Percentiles rank a stretch among this genome's conserved stretches.
Conservation (phyloP, 2,888 invertebrate species). For the Drosophila seclusa region DNA sequence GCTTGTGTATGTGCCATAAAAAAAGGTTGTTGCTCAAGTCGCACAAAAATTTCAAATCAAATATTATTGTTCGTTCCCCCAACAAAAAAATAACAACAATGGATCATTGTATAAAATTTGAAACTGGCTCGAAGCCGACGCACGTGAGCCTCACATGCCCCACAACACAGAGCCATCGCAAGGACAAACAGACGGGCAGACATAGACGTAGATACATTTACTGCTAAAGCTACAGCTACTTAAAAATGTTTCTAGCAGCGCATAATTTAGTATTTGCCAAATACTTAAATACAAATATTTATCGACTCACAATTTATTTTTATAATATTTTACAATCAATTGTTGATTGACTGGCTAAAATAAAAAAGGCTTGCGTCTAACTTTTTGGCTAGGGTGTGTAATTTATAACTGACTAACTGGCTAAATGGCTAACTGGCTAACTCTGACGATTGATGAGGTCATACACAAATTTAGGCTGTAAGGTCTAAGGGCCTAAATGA, state of each 20-base stretch:
- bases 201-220: constrained; percentile 1
- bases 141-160: constrained; percentile 77
- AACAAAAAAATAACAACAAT: constrained; percentile 46
- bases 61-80: constrained; percentile 49
- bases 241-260: background rate
- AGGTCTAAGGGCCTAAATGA: constrained; percentile 27
- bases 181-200: constrained; percentile 57
- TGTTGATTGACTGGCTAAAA: constrained; percentile 61
- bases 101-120: constrained; percentile 55
- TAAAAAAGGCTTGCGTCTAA: constrained; percentile 19
- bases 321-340: constrained; percentile 60
- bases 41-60: constrained; percentile 67
- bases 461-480: constrained; percentile 27
- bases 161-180: constrained; percentile 31
- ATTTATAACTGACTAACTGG: constrained; percentile 15
- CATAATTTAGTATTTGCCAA: background rate
- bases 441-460: constrained; percentile 43
- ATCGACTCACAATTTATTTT: background rate
- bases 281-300: background rate
- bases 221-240: background rate
- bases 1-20: constrained; percentile 54
- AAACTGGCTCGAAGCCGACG: constrained; percentile 47
- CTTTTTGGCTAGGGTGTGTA: constrained; percentile 32
- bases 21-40: constrained; percentile 75
- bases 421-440: constrained; percentile 1